Evolutionary conservation across 2,797 vertebrate genomes (phyloP).

Genomic region (Chelmon rostratus): DNA sequence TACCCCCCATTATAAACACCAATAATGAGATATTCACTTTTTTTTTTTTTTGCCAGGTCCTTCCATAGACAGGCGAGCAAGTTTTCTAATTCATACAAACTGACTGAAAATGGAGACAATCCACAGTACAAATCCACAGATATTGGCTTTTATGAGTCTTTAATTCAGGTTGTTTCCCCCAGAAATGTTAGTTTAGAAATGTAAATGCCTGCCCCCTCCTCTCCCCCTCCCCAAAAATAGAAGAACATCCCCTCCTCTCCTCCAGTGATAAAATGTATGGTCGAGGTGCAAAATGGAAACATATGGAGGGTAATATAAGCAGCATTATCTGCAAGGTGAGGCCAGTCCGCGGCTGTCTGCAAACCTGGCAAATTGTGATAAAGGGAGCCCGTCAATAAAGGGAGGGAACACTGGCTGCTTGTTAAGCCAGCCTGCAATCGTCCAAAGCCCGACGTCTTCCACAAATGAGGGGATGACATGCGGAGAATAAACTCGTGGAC

Average conservation of each 20-base stretch:
- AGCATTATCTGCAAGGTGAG: constrained; percentile 64
- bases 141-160: neutral
- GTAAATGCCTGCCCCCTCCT: constrained; percentile 25
- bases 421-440: constrained; percentile 73
- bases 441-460: constrained; percentile 73
- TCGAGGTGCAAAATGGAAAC: constrained; percentile 65
- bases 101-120: neutral
- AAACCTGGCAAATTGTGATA: constrained; percentile 83
- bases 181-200: too few species aligned
- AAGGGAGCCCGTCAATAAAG: constrained; percentile 81
- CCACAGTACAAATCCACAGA: neutral
- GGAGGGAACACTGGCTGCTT: constrained; percentile 75
- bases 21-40: constrained; percentile 8
- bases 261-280: constrained; percentile 56
- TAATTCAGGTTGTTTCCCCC: neutral
- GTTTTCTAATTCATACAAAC: constrained; percentile 13
- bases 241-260: constrained; percentile 11
- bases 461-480: constrained; percentile 72
- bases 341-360: constrained; percentile 70
- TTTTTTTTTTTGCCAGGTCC: neutral
- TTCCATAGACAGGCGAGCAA: neutral
- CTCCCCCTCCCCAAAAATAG: neutral
- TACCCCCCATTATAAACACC: neutral
- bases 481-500: constrained; percentile 72
- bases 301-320: constrained; percentile 62